Evolutionary conservation across 2,113 vertebrate species (phyloP), one percentile per base, ranked within the genome.

Genomic region (Chaenocephalus aceratus): DNA sequence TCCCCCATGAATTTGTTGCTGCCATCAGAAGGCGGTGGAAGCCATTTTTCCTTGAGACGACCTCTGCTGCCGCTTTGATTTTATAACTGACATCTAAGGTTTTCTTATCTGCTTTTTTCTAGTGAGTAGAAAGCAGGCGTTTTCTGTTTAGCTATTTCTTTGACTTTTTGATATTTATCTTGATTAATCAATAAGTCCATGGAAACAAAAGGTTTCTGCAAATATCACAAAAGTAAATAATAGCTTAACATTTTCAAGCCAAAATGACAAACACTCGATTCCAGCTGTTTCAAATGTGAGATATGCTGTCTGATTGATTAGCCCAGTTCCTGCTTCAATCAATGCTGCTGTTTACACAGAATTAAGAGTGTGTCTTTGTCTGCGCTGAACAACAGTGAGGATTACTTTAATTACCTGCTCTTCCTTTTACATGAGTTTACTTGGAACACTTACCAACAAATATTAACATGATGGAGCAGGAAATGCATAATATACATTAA

Each of bases 21-120:
- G 57, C 16, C 51, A 62, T 61, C 18, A n/a, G 56, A 67, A 76
- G 44, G 53, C 23, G 1, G 21, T 56, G 69, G 53, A 62, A 53
- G 56, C 61, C 44, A 14, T 59, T 46, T 58, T 81, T 75, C 66
- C 52, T 54, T 23, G 4, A 45, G 54, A 64, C 23, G 15, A 58
- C 64, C 79, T 77, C 63, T 56, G 58, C 34, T 49, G 1, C 62
- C 23, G 16, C 69, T 80, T 59, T 83, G 58, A 71, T 72, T 85
- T 68, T 75, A 12, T n/a, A 53, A 59, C 23, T 44, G 8, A 41
- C 11, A 34, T 9, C 0, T 23, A 0, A 21, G 30, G 15, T 4
- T 58, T 62, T 67, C 5, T 58, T 12, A 23, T 34, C 13, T 5
- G 7, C 3, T 41, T 54, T 71, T 30, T 63, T 18, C 12, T 23